phyloP scores from a whole-genome alignment of 2,113 vertebrate genomes.

The Picathartes gymnocephalus region DNA sequence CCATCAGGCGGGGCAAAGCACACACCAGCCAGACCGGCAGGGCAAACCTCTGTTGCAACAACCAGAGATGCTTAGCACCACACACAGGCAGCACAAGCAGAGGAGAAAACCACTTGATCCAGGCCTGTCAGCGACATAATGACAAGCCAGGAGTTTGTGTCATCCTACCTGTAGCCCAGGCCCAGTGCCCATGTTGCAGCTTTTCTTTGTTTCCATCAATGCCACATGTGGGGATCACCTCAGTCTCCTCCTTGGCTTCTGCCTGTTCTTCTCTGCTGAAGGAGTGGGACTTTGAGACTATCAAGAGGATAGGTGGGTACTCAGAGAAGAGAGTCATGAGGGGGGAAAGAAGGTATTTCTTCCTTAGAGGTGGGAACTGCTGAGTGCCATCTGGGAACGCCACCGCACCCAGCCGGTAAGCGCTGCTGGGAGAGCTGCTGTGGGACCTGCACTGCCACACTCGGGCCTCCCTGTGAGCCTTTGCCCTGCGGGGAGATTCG shows the following conservation, averaged over 20 bases:
- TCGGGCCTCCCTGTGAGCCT: background rate
- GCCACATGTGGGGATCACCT: accelerated
- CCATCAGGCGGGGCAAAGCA: accelerated
- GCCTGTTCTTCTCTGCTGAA: background rate
- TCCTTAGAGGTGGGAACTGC: background rate
- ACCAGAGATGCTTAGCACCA: background rate
- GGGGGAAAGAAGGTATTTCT: background rate
- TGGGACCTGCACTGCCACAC: accelerated
- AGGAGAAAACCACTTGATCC: background rate
- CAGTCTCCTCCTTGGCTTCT: background rate
- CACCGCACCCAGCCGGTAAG: accelerated
- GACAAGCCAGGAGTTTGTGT: background rate
- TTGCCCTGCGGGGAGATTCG: background rate
- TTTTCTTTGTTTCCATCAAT: background rate
- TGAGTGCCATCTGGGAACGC: background rate
- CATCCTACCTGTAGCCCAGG: background rate
- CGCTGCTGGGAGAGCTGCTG: background rate
- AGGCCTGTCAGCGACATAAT: background rate
- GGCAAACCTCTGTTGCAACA: background rate
- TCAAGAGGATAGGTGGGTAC: background rate
- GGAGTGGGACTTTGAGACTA: background rate
- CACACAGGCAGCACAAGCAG: background rate
- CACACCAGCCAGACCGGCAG: too few relatives aligned
- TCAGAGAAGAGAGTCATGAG: background rate
- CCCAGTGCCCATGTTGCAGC: accelerated